A percentile compares a stretch with the other conserved stretches of the same genome.
Conservation (phyloP, 2,797 vertebrate species). For the Sebastes jordani region DNA sequence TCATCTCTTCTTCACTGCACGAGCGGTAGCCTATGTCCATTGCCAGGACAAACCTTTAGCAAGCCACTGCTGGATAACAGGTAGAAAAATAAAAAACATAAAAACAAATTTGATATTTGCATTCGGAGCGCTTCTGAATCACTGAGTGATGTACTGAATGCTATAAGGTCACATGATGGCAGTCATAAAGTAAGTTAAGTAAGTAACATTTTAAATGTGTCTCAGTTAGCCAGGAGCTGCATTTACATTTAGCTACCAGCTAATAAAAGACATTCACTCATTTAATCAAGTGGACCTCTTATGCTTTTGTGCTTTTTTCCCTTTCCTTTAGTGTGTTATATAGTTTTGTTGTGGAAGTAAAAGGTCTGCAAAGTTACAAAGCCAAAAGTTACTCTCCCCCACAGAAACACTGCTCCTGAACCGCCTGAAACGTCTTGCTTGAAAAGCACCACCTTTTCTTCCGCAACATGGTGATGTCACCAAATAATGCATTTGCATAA, state of each 20-base stretch:
- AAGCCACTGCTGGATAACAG: neutral
- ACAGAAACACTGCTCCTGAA: too few relatives aligned
- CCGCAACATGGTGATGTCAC: too few relatives aligned
- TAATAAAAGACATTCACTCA: neutral
- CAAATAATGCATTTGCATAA: too few relatives aligned
- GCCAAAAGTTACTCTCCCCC: too few relatives aligned
- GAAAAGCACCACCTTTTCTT: too few relatives aligned
- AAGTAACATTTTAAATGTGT: neutral
- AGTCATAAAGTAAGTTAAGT: neutral
- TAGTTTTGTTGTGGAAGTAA: too few relatives aligned
- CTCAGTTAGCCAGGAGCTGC: neutral
- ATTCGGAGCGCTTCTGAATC: neutral
- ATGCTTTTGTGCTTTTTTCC: too few relatives aligned
- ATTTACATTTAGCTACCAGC: neutral
- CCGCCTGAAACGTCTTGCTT: accelerated
- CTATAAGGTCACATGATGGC: neutral
- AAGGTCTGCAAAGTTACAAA: too few relatives aligned
- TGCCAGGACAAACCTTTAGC: neutral
- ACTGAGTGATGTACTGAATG: neutral
- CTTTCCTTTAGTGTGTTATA: too few relatives aligned
- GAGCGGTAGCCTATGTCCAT: neutral
- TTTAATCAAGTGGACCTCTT: neutral
- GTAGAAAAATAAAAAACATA: neutral
- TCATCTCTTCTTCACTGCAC: neutral
- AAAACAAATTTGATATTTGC: neutral